Evolutionary conservation across 2,113 vertebrate species (phyloP), one percentile per base, ranked within the genome.

Genomic region (Melanotaenia duboulayi): DNA sequence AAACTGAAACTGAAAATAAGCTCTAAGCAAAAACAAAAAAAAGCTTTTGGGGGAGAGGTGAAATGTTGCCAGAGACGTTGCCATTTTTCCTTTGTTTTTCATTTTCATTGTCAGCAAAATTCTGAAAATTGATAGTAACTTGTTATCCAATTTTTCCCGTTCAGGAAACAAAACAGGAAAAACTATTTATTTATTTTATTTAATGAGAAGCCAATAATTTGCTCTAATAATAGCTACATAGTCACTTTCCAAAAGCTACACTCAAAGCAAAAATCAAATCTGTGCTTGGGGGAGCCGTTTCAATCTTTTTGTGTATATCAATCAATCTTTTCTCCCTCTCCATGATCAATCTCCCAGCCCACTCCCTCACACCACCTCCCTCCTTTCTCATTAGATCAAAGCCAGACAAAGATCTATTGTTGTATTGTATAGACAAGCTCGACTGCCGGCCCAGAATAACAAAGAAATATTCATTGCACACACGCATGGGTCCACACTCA

Each of bases 371-470:
- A 20, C 44, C 11, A 8, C 22, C 61, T 23, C 54, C 42, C n/a
- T 68, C 46, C 44, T 70, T 56, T 48, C 64, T 83, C 83, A 82
- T 83, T 58, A 72, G 82, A 84, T 84, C 74, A 83, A 80, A 88
- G 81, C 73, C 52, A 48, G 49, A 82, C 67, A 85, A 52, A 76
- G 55, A 72, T 39, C 65, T 35, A 80, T 87, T 84, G 81, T 86
- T 86, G 65, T 1, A n/a, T 51, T 69, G 78, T 72, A n/a, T 17
- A 22, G 37, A 13, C 14, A 16, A 74, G 76, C 50, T 37, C 17
- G 46, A 49, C 65, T 37, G 68, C 54, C 63, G 49, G 68, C 48
- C 55, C 58, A 40, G 44, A 63, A 54, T 22, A 76, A 78, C 74
- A 76, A 81, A 79, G 80, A 56, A 32, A 55, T 40, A 57, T 54